These are phyloP conservation scores for Ferrisia virgata DNA, from an alignment of 2,888 invertebrate species.

Conservation along the genomic window DNA sequence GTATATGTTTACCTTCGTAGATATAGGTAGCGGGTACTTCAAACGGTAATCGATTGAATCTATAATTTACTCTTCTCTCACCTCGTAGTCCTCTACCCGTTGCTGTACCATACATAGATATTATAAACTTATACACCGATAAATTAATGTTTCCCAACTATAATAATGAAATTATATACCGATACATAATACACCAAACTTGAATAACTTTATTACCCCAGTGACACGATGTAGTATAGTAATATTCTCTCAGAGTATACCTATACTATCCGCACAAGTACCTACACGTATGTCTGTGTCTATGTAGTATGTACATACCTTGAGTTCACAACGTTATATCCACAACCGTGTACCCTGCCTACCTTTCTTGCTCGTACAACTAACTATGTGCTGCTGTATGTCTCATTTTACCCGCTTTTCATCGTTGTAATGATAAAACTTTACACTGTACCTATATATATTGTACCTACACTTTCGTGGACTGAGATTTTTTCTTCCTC, in stretches of 20 bases:
- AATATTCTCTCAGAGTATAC: no score
- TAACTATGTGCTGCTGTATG: no score
- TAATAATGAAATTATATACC: slow-evolving; percentile 27
- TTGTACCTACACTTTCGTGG: background rate
- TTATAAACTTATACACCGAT: background rate
- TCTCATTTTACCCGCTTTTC: background rate
- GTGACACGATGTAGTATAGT: background rate
- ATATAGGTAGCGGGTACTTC: background rate
- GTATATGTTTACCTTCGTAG: no score
- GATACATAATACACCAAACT: slow-evolving; percentile 18
- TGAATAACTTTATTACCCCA: slow-evolving; percentile 19
- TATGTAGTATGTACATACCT: background rate
- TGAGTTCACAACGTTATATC: background rate
- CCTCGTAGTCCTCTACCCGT: no score
- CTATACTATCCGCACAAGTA: no score
- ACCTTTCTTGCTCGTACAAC: background rate
- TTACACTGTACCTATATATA: background rate
- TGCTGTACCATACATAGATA: background rate
- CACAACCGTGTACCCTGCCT: background rate
- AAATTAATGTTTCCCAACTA: slow-evolving; percentile 11
- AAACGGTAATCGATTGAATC: background rate
- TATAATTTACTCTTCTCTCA: slow-evolving; percentile 7
- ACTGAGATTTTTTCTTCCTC: background rate
- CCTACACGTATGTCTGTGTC: no score
- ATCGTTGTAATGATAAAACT: slow-evolving; percentile 2